Percentiles rank a stretch among this genome's conserved stretches.
Evolutionary conservation across 2,888 invertebrate genomes (phyloP).

Genomic region (Mythimna pallens): DNA sequence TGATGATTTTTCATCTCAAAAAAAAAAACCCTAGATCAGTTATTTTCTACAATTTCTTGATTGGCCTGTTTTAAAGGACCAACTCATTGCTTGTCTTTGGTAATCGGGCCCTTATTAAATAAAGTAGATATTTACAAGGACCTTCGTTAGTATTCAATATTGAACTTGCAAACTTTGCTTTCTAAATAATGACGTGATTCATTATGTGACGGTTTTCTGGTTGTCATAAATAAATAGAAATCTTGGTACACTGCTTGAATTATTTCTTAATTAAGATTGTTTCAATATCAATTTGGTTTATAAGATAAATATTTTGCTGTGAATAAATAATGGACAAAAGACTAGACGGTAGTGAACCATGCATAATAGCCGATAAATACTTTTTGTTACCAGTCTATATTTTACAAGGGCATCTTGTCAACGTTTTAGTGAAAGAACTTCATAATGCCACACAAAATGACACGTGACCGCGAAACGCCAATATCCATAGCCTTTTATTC

Average conservation of each 20-base stretch:
- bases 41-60: slow-evolving; percentile 20
- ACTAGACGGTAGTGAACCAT: slow-evolving; percentile 29
- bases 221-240: slow-evolving; percentile 32
- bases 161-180: slow-evolving; percentile 45
- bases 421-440: slow-evolving; percentile 17
- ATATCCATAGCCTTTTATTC: neutral
- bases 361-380: slow-evolving; percentile 27
- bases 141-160: slow-evolving; percentile 43
- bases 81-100: neutral
- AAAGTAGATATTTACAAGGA: slow-evolving; percentile 29
- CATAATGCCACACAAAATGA: neutral
- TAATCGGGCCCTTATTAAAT: slow-evolving; percentile 29
- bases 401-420: slow-evolving; percentile 38
- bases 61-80: slow-evolving; percentile 6
- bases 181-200: slow-evolving; percentile 29
- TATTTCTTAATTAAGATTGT: slow-evolving; percentile 39
- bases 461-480: neutral
- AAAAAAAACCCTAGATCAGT: neutral
- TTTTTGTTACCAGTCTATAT: slow-evolving; percentile 35
- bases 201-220: slow-evolving; percentile 15
- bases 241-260: slow-evolving; percentile 16
- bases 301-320: slow-evolving; percentile 19
- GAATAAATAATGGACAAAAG: slow-evolving; percentile 35
- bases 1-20: too few relatives aligned
- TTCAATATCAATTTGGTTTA: slow-evolving; percentile 26